A percentile compares a stretch with the other conserved stretches of the same genome.
Conservation (phyloP, 2,113 vertebrate genomes). For the Grus americana region DNA sequence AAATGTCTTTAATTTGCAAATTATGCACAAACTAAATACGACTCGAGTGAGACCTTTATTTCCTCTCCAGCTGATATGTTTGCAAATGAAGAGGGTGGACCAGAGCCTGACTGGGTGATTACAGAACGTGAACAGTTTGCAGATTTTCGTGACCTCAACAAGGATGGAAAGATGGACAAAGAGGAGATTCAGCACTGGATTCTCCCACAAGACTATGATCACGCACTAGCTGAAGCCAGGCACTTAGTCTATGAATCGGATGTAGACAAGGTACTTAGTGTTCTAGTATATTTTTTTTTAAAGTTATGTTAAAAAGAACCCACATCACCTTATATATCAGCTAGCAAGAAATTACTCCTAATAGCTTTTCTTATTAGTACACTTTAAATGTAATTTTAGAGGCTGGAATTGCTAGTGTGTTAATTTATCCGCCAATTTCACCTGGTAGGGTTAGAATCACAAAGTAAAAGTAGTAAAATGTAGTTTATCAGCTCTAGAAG, state of each 20-base stretch:
- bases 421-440: background rate
- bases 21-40: background rate
- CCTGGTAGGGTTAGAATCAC: background rate
- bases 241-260: conserved; percentile 96
- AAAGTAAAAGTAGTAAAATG: background rate
- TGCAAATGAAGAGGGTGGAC: conserved; percentile 89
- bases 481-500: background rate
- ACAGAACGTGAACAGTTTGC: conserved; percentile 94
- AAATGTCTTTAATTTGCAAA: background rate
- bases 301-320: background rate
- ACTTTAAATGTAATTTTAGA: background rate
- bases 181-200: conserved; percentile 98
- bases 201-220: conserved; percentile 96
- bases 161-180: conserved; percentile 94
- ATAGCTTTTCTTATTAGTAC: background rate
- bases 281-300: background rate
- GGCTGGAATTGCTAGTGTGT: background rate
- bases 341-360: background rate
- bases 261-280: conserved; percentile 84
- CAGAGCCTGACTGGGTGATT: conserved; percentile 94
- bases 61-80: conserved; percentile 91
- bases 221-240: conserved; percentile 92
- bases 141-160: conserved; percentile 95
- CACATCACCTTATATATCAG: background rate
- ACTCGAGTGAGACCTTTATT: background rate